These are phyloP conservation scores for Dinothrombium tinctorium DNA, from an alignment of 1,140 invertebrate species.

Conservation along the genomic window DNA sequence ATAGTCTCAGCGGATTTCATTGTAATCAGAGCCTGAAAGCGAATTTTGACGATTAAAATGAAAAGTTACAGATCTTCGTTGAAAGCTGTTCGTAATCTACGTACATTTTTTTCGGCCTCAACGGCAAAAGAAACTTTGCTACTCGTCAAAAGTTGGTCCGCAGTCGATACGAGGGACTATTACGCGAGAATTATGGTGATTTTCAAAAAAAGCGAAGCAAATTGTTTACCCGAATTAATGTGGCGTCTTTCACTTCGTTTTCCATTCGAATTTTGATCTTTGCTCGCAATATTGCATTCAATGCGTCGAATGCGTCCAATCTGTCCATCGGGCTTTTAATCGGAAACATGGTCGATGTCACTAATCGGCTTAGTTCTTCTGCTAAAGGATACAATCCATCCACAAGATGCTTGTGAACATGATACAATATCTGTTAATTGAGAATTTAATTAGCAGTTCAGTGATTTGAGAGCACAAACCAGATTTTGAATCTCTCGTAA, in stretches of 20 bases:
- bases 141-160: conserved; percentile 11
- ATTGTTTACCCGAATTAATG: not conserved
- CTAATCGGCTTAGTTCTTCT: conserved; percentile 12
- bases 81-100: not conserved
- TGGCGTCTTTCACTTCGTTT: not conserved
- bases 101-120: conserved; percentile 12
- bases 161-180: conserved; percentile 8
- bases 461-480: too few relatives aligned
- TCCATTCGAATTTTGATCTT: conserved; percentile 1
- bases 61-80: not conserved
- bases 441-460: too few relatives aligned
- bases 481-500: conserved; percentile 11
- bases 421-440: conserved; percentile 12
- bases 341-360: not conserved
- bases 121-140: conserved; percentile 9
- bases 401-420: conserved; percentile 13
- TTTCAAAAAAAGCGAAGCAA: conserved; percentile 1
- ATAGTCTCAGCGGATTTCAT: conserved; percentile 4
- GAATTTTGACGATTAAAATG: not conserved
- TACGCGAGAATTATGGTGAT: too few relatives aligned
- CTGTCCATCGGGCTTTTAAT: conserved; percentile 9
- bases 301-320: conserved; percentile 5
- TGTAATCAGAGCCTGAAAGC: conserved; percentile 1
- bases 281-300: conserved; percentile 7
- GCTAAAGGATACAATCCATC: conserved; percentile 12